Conservation (phyloP, 23 tunicate genomes). For the Halocynthia aurantium region DNA sequence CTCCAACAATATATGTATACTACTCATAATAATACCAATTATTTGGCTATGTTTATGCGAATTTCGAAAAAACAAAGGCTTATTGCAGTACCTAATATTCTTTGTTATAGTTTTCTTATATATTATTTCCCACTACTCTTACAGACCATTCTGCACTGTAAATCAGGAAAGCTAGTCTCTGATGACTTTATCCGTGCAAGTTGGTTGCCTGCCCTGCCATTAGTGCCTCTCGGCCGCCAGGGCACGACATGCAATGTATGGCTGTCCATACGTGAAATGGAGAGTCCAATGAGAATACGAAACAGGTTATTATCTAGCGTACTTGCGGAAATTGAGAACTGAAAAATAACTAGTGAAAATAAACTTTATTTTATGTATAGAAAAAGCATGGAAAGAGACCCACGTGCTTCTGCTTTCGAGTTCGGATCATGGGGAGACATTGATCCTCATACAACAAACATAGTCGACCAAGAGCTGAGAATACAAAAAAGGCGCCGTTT, state of each 20-base stretch:
- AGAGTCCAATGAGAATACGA: slow-evolving; percentile 32
- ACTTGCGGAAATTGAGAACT: background rate
- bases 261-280: slow-evolving; percentile 60
- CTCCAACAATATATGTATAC: too few species aligned
- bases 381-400: background rate
- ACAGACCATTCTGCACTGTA: slow-evolving; percentile 45
- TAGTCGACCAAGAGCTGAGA: too few species aligned
- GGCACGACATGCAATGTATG: slow-evolving; percentile 44
- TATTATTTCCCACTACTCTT: too few species aligned
- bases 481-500: too few species aligned
- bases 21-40: background rate
- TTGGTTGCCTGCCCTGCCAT: slow-evolving; percentile 54
- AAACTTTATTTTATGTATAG: too few species aligned
- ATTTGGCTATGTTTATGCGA: background rate
- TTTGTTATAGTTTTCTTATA: too few species aligned
- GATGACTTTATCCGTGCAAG: slow-evolving; percentile 28
- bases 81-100: too few species aligned
- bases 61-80: too few species aligned
- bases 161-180: slow-evolving; percentile 48
- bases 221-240: slow-evolving; percentile 65
- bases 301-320: slow-evolving; percentile 17
- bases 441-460: too few species aligned
- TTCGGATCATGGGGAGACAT: background rate
- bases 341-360: too few species aligned
- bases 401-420: slow-evolving; percentile 14